Evolutionary conservation across 2,113 vertebrate genomes (phyloP), one percentile per base, ranked within the genome.

Genomic region (Crypturellus undulatus): DNA sequence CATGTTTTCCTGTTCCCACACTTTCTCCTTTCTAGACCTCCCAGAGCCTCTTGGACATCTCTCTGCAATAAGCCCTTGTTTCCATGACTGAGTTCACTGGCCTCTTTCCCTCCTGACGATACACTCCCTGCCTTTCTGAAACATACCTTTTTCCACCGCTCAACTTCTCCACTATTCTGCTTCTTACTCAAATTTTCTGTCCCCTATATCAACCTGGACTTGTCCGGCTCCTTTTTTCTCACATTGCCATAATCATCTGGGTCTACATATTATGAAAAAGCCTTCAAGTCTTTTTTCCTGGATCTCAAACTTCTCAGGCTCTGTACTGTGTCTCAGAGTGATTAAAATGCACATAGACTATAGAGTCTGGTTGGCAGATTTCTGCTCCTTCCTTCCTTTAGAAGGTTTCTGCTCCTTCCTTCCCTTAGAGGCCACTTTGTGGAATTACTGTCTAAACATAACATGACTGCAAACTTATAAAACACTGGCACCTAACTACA

Each of bases 271-370:
- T 91, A 18, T 22, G 68, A 49, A 9, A 60, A 65, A 26, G 20
- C 4, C 25, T 75, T 36, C 5, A 11, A 64, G 13, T 32, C 7
- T 87, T 54, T 54, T 16, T 62, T 67, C 79, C 63, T n/a, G 28
- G 17, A 20, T 89, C 89, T 82, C 28, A 47, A 1, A 58, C 2
- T 65, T 42, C 43, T 56, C 25, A 64, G 42, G 24, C 16, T 30
- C 18, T 58, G 17, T 34, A 56, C 0, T 1, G 1, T 10, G 42
- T 8, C 34, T 68, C 49, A 58, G 1, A 77, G 68, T 0, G 43
- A 89, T 52, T 43, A 30, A 45, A 86, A 59, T 45, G 2, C 28
- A 68, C 14, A 4, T 6, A 10, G 30, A 63, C 4, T 28, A 51
- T 28, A 4, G 20, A 60, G 30, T 3, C 17, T 63, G 20, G 10